Base-by-base conservation (phyloP, 2,113 vertebrate genomes). In the Emydura subglobosa region DNA sequence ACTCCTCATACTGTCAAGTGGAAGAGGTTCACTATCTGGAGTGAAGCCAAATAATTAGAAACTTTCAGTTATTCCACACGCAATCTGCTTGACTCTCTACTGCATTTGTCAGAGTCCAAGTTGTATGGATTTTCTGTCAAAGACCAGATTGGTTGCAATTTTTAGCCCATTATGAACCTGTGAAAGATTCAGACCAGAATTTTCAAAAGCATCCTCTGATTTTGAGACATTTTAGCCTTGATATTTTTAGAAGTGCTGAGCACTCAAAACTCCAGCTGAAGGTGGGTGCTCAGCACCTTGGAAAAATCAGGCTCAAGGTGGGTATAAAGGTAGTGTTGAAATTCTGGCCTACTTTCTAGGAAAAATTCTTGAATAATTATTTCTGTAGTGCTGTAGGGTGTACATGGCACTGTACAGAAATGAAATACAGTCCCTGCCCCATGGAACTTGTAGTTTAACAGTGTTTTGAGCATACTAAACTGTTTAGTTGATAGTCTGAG, bases 1-100 rank as follows among this genome's bases (percentile, higher is more conserved):
- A 95, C 94, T 90, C 86, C 93, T 96, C 84, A 78, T 96, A 94
- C 94, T 94, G 91, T 97, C 89, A 97, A 96, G 97, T 96, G 93
- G 94, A 59, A 97, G 91, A 96, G 93, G 93, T 96, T 97, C 90
- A 5, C 83, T 81, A 61, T 94, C 94, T 97, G 97, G 86, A 84
- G 25, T n/a, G 54, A 88, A 94, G 92, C 94, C 95, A 97, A 94
- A 91, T 91, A 90, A 74, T 96, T 97, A 96, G 89, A 89, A 91
- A 87, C 85, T 12, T 1, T 92, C 90, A 68, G 80, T 95, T 96
- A 79, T 85, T 95, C 88, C 61, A 86, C 68, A 83, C 78, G 6
- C 89, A 25, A 57, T 44, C 94, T 94, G 61, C 76, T 68, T 83
- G 89, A 49, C 83, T 89, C 8, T 47, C 50, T 87, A 89, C n/a